Percentiles rank a stretch among this genome's conserved stretches.
Conservation (phyloP, 1,140 invertebrate genomes). For the Steinernema khuongi region DNA sequence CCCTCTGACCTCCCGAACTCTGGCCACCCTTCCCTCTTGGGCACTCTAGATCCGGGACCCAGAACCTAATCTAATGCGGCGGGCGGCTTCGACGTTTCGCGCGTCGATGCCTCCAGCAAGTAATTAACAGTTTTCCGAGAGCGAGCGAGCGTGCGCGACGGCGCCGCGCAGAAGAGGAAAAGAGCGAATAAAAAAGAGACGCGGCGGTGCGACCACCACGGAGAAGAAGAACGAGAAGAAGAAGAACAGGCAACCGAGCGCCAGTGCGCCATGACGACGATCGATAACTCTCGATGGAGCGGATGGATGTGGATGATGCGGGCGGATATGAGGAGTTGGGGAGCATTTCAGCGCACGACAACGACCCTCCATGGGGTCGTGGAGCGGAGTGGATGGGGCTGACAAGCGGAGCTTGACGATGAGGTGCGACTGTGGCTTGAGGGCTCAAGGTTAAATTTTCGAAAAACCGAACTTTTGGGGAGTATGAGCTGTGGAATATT, state of each 20-base stretch:
- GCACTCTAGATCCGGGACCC: neutral
- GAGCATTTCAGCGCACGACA: too few species aligned
- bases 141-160: neutral
- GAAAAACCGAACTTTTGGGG: too few species aligned
- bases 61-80: too few species aligned
- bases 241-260: neutral
- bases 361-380: too few species aligned
- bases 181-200: neutral
- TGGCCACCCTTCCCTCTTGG: neutral
- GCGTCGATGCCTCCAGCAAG: conserved; percentile 13
- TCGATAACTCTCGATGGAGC: neutral
- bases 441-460: too few species aligned
- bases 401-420: too few species aligned
- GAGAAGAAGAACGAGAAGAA: neutral
- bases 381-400: too few species aligned
- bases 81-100: too few species aligned
- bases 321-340: too few species aligned
- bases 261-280: neutral
- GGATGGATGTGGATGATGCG: neutral
- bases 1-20: neutral
- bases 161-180: neutral
- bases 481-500: too few species aligned
- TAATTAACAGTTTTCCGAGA: conserved; percentile 10
- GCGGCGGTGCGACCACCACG: neutral
- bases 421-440: too few species aligned